phyloP scores from a whole-genome alignment of 2,113 vertebrate genomes.

The Callocephalon fimbriatum region DNA sequence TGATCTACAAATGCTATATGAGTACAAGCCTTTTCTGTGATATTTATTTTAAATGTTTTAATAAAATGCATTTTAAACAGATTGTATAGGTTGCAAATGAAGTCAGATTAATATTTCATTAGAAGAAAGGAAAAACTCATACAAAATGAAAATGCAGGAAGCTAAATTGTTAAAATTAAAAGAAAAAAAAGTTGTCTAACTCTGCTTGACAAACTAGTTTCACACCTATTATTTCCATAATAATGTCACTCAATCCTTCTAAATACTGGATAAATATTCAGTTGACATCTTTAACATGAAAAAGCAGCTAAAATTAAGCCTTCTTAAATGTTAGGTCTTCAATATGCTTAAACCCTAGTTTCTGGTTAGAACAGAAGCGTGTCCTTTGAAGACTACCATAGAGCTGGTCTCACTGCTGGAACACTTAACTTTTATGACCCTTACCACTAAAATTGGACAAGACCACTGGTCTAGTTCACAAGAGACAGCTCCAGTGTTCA shows the following conservation, averaged over 20 bases:
- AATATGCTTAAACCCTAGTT: constrained; percentile 71
- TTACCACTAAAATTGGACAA: constrained; percentile 78
- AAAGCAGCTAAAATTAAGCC: constrained; percentile 69
- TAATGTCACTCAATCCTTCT: neutral
- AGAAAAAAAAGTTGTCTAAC: neutral
- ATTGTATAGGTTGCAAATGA: neutral
- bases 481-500: constrained; percentile 69
- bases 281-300: neutral
- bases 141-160: neutral
- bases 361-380: constrained; percentile 64
- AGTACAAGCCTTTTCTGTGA: neutral
- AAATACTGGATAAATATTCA: neutral
- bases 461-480: constrained; percentile 73
- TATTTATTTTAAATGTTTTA: neutral
- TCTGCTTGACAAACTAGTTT: neutral
- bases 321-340: constrained; percentile 75
- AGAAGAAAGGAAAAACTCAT: neutral
- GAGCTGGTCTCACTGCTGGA: constrained; percentile 83
- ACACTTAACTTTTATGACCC: constrained; percentile 86
- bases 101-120: neutral
- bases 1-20: neutral
- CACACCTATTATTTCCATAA: neutral
- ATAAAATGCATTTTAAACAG: neutral
- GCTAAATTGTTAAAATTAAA: neutral
- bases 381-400: constrained; percentile 78